Base-by-base conservation (phyloP, 2,888 invertebrate species). In the Caenorhabditis becei region DNA sequence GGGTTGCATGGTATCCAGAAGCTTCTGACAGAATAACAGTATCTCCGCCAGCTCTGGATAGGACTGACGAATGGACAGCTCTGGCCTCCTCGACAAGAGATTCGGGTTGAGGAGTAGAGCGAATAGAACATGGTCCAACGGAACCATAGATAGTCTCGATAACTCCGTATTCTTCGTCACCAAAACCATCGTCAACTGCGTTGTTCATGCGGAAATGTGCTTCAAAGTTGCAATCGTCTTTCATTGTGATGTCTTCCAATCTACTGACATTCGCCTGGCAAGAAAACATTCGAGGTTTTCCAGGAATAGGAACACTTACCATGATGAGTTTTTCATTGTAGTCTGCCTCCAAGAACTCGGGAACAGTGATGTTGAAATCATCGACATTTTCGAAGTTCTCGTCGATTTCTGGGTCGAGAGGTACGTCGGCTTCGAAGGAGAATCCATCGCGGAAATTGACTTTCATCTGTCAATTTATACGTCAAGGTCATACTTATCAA, bases 401-500 rank as follows among this genome's bases (percentile, higher is more conserved):
- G 4, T 69, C 74, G 20, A 75, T 59, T 53, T 80, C 74, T 2
- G 61, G 20, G 47, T 75, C 54, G 44, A 66, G 3, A 3, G 66
- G 75, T 0, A 66, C 1, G 2, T 75, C 77, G 8, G 62, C 41
- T n/a, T 77, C 67, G 18, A 77, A 69, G 2, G 54, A 24, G 67
- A 69, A 75, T 37, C 77, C 77, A 18, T 74, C 65, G 8, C 77
- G 77, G 16, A 82, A 82, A n/a, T 82, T 77, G 16, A 82, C 58
- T 35, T 66, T 59, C 77, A 82, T 77, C 82, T 81, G 53, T 0
- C 49, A 54, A 49, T 20, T 14, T 11, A 11, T 20, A 1, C 18
- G 47, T 97, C 61, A 92, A 98, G 98, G 53, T 97, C 97, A 96
- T 10, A 18, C 20, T n/a, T 47, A 18, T 47, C 18, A n/a, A 4